Evolutionary conservation across 2,888 invertebrate species (phyloP), one percentile per base, ranked within the genome.

Genomic region (Drepana falcataria): DNA sequence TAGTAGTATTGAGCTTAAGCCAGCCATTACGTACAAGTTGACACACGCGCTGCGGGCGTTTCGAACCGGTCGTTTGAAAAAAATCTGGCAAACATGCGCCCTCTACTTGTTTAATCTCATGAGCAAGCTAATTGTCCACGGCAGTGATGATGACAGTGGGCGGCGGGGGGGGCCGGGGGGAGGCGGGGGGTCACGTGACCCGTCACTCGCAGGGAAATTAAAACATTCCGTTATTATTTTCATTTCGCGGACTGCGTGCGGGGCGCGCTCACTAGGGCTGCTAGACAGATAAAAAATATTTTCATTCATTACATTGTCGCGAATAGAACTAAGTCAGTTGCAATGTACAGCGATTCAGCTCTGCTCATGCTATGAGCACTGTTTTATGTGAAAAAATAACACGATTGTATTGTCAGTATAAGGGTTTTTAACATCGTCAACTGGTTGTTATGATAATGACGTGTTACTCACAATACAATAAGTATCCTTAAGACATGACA

Each of bases 121-220:
- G 87, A 88, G 83, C 85, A 81, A 81, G 83, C 87, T 90, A 89
- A 90, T 91, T 90, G 89, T 88, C 81, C 85, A 69, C 72, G 71
- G 86, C 83, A 87, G 85, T 88, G 89, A 87, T 69, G 82, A 87
- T 87, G 89, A 86, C 88, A 87, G 87, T 52, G 52, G 54, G 59
- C 56, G 57, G 56, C 55, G 60, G 54, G 53, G 54, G 53, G 47
- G 44, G 21, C 5, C 56, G 58, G 59, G 61, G 64, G 68, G 67
- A 71, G 70, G 63, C 65, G 59, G 63, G 66, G 71, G 77, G 76
- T 65, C 91, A 91, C 91, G 91, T 91, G 91, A 88, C 91, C 91
- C 86, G 91, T 91, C 91, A 91, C 79, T 83, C 79, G 85, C 91
- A 91, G 91, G 77, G 82, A 90, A 91, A 91, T 91, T 91, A 91